Percentiles rank a stretch among this genome's conserved stretches.
Evolutionary conservation across 2,888 invertebrate genomes (phyloP).

Genomic region (Portevinia maculata): DNA sequence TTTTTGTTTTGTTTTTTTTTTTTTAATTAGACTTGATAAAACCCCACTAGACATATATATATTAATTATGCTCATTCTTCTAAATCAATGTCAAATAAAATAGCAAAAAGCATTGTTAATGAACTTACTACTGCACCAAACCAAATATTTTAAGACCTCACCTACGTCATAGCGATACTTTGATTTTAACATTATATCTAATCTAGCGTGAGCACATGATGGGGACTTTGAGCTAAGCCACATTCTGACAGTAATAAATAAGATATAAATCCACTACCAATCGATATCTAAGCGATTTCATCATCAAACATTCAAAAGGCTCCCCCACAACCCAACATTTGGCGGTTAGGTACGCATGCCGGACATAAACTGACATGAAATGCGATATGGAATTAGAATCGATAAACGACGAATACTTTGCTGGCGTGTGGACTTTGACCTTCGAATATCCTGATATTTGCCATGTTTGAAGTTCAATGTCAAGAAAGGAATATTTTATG

Average conservation of each 20-base stretch:
- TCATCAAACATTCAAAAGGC: slow-evolving; percentile 32
- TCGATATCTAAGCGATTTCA: slow-evolving; percentile 40
- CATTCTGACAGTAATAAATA: slow-evolving; percentile 41
- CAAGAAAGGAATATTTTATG: slow-evolving; percentile 19
- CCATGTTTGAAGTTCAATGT: slow-evolving; percentile 44
- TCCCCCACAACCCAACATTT: background rate
- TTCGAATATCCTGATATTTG: slow-evolving; percentile 36
- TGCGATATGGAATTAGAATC: slow-evolving; percentile 4
- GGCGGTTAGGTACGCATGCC: slow-evolving; percentile 7
- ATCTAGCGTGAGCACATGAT: slow-evolving; percentile 20
- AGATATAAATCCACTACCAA: slow-evolving; percentile 30
- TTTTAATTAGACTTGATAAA: slow-evolving; percentile 34
- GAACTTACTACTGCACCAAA: too few species aligned
- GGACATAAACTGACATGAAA: slow-evolving; percentile 1
- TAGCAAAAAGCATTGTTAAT: too few species aligned
- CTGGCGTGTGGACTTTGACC: slow-evolving; percentile 35
- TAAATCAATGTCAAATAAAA: slow-evolving; percentile 18
- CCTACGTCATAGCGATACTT: slow-evolving; percentile 39
- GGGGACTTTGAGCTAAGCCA: slow-evolving; percentile 4
- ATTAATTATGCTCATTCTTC: slow-evolving; percentile 27
- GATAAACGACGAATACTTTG: slow-evolving; percentile 1
- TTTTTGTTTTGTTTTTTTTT: background rate
- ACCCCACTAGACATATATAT: slow-evolving; percentile 2
- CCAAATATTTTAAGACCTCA: background rate
- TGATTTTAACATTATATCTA: slow-evolving; percentile 44